phyloP scores from a whole-genome alignment of 1,140 invertebrate species.

The Mamestra configurata region DNA sequence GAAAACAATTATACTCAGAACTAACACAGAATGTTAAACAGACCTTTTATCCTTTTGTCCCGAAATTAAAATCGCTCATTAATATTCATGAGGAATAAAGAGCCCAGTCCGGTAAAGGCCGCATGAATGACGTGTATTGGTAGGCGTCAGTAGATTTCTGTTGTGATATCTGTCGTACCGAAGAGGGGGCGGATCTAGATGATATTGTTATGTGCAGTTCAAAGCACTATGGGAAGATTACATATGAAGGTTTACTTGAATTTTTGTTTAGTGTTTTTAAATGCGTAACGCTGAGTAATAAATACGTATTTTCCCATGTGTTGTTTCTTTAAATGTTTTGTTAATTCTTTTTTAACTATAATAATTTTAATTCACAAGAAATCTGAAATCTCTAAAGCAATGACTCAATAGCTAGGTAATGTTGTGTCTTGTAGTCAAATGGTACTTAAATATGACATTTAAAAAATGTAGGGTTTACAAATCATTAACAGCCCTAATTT shows the following conservation, averaged over 20 bases:
- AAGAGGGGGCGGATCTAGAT: neutral
- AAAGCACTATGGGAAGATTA: neutral
- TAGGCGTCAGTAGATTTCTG: conserved; percentile 11
- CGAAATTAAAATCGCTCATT: neutral
- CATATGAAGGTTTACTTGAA: neutral
- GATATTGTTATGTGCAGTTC: neutral
- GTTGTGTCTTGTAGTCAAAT: no score
- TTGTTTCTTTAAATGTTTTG: no score
- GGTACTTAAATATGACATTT: no score
- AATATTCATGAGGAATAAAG: conserved; percentile 9
- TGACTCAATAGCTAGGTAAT: no score
- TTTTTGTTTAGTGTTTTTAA: neutral
- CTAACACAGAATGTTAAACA: neutral
- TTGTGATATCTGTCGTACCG: neutral
- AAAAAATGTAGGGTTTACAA: no score
- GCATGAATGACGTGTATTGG: neutral
- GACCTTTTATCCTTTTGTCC: neutral
- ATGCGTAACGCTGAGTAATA: no score
- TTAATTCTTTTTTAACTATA: no score
- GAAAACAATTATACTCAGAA: neutral
- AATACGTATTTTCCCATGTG: no score
- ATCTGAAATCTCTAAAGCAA: no score
- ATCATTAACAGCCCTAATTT: no score
- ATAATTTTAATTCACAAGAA: no score
- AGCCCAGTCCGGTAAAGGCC: neutral